Base-by-base conservation (phyloP, 92 coral and sea anemone species). In the Pocillopora meandrina region DNA sequence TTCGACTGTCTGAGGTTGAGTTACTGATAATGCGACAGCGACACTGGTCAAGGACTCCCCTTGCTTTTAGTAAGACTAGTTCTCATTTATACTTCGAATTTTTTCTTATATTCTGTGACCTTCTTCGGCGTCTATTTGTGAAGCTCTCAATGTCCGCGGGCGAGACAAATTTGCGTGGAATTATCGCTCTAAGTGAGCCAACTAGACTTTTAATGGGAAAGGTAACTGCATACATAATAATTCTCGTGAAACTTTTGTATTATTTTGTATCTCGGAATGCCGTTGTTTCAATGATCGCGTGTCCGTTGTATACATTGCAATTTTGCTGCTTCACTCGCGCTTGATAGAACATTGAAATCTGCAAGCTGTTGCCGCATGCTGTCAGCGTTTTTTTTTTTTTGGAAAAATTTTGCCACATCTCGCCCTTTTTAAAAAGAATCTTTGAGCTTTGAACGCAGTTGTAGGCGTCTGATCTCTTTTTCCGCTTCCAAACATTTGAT, bases 251-350 rank as follows among this genome's bases (percentile, higher is more conserved):
- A 70, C 35, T 15, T 1, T 34, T 34, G 47, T 31, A n/a, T 68
- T 14, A 73, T 49, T 23, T 73, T 49, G 5, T 73, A 19, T 52
- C 49, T 26, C 19, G 63, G 60, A 74, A 74, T 74, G 35, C 49
- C 63, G 13, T 60, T n/a, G 20, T 16, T 66, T 69, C n/a, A 36
- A 14, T 55, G 61, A 55, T 74, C 78, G 78, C 78, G 78, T 74
- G 78, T 74, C 19, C 17, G 78, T 56, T 74, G 78, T 52, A 34
- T 74, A 12, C 65, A 65, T 21, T 69, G 35, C 75, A 68, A 6
- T 20, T 7, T 12, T 79, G 56, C 31, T 26, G 49, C 49, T 23
- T 68, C 55, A 52, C 73, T 34, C 55, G 73, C 11, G 63, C 61
- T n/a, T 52, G n/a, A 56, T 2, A 11, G 18, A 49, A 20, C 60